Base-by-base conservation (phyloP, 2,888 invertebrate genomes). In the Quadriops clusia region DNA sequence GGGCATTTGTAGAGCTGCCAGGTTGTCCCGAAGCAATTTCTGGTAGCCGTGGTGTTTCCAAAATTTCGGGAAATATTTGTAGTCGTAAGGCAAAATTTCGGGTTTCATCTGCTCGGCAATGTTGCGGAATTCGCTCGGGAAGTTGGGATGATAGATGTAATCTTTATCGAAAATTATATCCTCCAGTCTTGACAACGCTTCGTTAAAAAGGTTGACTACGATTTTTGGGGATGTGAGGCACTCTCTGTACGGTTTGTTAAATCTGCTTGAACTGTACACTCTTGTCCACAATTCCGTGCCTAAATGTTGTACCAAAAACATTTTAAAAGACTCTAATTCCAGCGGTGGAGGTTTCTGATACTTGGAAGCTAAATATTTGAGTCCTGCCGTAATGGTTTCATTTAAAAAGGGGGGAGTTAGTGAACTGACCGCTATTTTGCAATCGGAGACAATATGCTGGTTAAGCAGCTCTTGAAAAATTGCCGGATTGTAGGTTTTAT, bases 141-240 rank as follows among this genome's bases (percentile, higher is more conserved):
- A 77, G 44, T 68, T 63, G 1, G 73, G 65, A 40, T 73, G 71
- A 39, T 72, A 67, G 5, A 65, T 63, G 20, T 72, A 58, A 39
- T 72, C 65, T 40, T 69, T 64, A 50, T 77, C 68, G 16, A 73
- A 64, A 17, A 75, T 58, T 27, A 77, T 66, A 23, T 67, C 54
- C 20, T 68, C 69, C 26, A 82, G 53, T 44, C 70, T 71, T 26
- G 67, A 64, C 12, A 84, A 65, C 13, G 74, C 75, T 42, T 68
- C 67, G 49, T 84, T 84, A 47, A 78, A 79, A 26, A 80, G 58
- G 29, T 61, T 56, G 8, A 77, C 67, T 4, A 78, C 62, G 46
- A 70, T 64, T 45, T 65, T 53, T 29, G 79, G 68, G 46, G 71
- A 65, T 41, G 63, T 65, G 17, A 74, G 47, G 25, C 72, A 61